These are phyloP conservation scores for Drosophila merina DNA, from an alignment of 2,888 invertebrate genomes.

Conservation along the genomic window DNA sequence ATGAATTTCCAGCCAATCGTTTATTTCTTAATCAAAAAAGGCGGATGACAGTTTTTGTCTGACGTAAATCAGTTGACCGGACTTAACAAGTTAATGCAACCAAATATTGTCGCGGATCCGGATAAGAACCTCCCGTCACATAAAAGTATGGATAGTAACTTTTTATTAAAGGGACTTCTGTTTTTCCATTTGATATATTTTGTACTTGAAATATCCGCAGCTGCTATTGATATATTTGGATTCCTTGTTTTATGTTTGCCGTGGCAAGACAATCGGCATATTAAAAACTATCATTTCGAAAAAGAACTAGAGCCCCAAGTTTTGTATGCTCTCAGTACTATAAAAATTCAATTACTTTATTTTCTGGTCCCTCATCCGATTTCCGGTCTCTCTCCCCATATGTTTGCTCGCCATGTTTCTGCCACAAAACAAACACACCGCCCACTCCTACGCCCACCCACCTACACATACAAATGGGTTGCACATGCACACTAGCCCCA, in stretches of 20 bases:
- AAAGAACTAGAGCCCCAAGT: slow-evolving; percentile 22
- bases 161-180: neutral
- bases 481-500: slow-evolving; percentile 51
- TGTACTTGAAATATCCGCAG: too few species aligned
- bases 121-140: neutral
- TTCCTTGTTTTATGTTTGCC: neutral
- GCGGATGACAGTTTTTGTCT: neutral
- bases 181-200: too few species aligned
- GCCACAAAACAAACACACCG: slow-evolving; percentile 52
- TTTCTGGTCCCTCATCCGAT: slow-evolving; percentile 48
- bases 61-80: slow-evolving; percentile 29
- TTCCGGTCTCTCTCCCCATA: slow-evolving; percentile 24
- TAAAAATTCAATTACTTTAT: slow-evolving; percentile 76
- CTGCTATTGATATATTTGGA: neutral
- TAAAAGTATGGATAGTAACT: neutral
- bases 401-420: slow-evolving; percentile 29
- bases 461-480: slow-evolving; percentile 4
- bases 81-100: slow-evolving; percentile 40
- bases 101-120: slow-evolving; percentile 37
- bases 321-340: slow-evolving; percentile 39
- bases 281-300: slow-evolving; percentile 18
- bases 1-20: slow-evolving; percentile 20
- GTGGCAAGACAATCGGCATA: slow-evolving; percentile 29
- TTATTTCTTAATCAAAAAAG: slow-evolving; percentile 29
- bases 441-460: slow-evolving; percentile 8